Base-by-base conservation (phyloP, 2,888 invertebrate species). In the Aphodius granarius region DNA sequence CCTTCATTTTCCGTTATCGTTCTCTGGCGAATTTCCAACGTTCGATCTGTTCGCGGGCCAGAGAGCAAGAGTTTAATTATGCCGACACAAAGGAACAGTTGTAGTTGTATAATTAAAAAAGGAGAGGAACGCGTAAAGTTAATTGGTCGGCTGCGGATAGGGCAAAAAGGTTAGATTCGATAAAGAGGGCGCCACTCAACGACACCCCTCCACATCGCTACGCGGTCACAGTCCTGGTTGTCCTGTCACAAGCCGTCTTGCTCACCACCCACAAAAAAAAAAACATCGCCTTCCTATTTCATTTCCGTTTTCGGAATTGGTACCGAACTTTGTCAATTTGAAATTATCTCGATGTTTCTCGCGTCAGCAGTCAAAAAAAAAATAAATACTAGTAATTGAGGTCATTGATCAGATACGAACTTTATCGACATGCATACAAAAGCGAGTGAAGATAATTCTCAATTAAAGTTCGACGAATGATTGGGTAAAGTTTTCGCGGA, bases 11-110 rank as follows among this genome's bases (percentile, higher is more conserved):
- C n/a, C n/a, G n/a, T n/a, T n/a, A n/a, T n/a, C n/a, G n/a, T n/a
- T n/a, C n/a, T n/a, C n/a, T n/a, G n/a, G n/a, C n/a, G n/a, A n/a
- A n/a, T n/a, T n/a, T n/a, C n/a, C n/a, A n/a, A n/a, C n/a, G 78
- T 77, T 79, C 78, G 77, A 79, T 78, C 74, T 75, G 74, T 78
- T 79, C 78, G 78, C 78, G 78, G 78, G 78, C 78, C 79, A 79
- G 77, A 79, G 79, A 78, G 77, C 79, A 79, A 78, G 78, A 79
- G 77, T 79, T 78, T 77, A 79, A 79, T 79, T 79, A 79, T 76
- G 73, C 72, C 73, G 64, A 74, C 78, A 77, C 78, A 79, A 79
- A 76, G 75, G 66, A 21, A 65, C 74, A 74, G 73, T 77, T 79
- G 78, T 76, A 75, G 78, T 78, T 75, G 73, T 76, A 76, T 78